Evolutionary conservation across 2,797 vertebrate species (phyloP).

Genomic region (Anniella stebbinsi): DNA sequence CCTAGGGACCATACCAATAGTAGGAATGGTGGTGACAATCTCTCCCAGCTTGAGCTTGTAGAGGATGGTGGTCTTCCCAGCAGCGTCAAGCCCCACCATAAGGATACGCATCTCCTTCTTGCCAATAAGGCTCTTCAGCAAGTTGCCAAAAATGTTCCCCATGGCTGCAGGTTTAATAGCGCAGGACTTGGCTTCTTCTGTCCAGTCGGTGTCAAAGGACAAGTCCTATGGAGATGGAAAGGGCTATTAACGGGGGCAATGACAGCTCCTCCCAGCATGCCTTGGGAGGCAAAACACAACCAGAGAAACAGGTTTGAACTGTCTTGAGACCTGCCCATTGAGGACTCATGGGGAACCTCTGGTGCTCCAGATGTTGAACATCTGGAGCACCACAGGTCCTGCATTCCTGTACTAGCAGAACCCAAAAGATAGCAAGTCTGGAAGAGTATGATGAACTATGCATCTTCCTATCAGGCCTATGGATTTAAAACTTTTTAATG

Average conservation of each 20-base stretch:
- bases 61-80: conserved; percentile 97
- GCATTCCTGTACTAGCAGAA: not conserved
- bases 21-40: conserved; percentile 97
- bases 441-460: not conserved
- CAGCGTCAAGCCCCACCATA: conserved; percentile 97
- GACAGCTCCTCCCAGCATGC: conserved; percentile 26
- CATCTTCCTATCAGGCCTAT: not conserved
- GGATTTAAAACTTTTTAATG: not conserved
- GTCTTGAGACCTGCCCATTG: not conserved
- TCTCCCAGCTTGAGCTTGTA: conserved; percentile 98
- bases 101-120: conserved; percentile 99
- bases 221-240: conserved; percentile 61
- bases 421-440: not conserved
- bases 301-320: not conserved
- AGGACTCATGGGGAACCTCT: not conserved
- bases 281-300: not conserved
- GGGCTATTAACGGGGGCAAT: conserved; percentile 26
- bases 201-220: conserved; percentile 42
- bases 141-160: conserved; percentile 96
- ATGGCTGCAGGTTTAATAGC: conserved; percentile 79
- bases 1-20: conserved; percentile 86
- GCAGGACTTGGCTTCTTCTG: conserved; percentile 30
- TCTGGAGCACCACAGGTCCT: no score
- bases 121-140: conserved; percentile 94
- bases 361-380: not conserved